Evolutionary conservation across 1,140 invertebrate species (phyloP).

Genomic region (Nixonia krombeini): DNA sequence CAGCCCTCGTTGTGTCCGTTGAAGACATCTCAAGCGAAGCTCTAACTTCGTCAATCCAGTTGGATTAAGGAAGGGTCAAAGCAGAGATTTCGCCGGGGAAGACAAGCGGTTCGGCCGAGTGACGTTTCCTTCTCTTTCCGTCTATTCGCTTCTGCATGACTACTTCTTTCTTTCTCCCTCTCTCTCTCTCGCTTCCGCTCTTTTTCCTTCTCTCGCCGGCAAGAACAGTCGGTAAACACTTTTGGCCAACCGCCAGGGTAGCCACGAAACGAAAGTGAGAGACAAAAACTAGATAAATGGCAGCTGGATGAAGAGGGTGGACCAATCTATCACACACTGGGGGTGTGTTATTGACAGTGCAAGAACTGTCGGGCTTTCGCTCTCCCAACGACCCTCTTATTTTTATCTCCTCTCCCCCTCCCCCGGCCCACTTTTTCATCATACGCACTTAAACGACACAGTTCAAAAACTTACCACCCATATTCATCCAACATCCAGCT

Average conservation of each 20-base stretch:
- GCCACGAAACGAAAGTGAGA: conserved; percentile 61
- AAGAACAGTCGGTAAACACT: conserved; percentile 59
- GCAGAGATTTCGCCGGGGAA: conserved; percentile 30
- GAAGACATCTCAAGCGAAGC: conserved; percentile 27
- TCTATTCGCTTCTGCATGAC: conserved; percentile 8
- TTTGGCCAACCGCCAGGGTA: conserved; percentile 52
- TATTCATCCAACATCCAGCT: too few species aligned
- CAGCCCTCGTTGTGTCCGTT: conserved; percentile 19
- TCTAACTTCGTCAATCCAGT: conserved; percentile 41
- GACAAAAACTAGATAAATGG: conserved; percentile 70
- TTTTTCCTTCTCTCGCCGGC: conserved; percentile 13
- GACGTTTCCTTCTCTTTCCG: conserved; percentile 22
- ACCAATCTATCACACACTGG: conserved; percentile 66
- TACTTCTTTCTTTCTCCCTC: too few species aligned
- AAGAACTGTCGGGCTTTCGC: conserved; percentile 62
- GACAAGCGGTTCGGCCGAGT: conserved; percentile 13
- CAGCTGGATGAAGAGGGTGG: conserved; percentile 61
- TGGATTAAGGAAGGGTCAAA: conserved; percentile 44
- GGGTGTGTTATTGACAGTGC: conserved; percentile 67
- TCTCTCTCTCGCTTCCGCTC: too few species aligned
- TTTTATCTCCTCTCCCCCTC: too few species aligned
- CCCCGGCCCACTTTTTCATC: too few species aligned
- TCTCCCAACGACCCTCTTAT: conserved; percentile 22
- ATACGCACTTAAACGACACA: conserved; percentile 15
- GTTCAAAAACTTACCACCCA: neutral